phyloP scores from a whole-genome alignment of 2,888 invertebrate species.

The Steromphala cineraria region DNA sequence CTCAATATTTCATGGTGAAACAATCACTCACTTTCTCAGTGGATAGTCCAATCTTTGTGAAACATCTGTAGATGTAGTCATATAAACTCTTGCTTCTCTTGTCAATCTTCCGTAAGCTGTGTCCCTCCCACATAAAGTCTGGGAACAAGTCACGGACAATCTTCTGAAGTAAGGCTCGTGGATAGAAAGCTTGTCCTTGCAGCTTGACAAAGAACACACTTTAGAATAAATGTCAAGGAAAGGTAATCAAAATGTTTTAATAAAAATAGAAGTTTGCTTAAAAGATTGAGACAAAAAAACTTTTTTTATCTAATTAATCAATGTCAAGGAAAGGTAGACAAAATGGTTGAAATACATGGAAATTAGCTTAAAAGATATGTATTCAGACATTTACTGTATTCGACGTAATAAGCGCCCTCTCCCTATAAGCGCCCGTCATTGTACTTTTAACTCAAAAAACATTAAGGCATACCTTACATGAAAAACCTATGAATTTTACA shows the following conservation, averaged over 20 bases:
- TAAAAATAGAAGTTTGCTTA: too few relatives aligned
- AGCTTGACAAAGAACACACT: conserved; percentile 63
- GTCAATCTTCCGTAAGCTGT: conserved; percentile 76
- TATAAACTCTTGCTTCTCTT: conserved; percentile 77
- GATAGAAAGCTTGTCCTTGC: conserved; percentile 83
- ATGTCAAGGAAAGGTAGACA: background rate
- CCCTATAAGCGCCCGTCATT: too few relatives aligned
- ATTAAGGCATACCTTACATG: too few relatives aligned
- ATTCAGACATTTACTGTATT: too few relatives aligned
- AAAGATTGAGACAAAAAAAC: too few relatives aligned
- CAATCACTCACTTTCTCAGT: conserved; percentile 74
- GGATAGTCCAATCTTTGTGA: conserved; percentile 80
- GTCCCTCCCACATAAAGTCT: conserved; percentile 57
- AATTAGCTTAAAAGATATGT: too few relatives aligned
- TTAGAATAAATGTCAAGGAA: background rate
- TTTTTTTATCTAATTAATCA: too few relatives aligned
- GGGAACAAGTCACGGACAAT: conserved; percentile 77
- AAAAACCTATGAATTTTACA: too few relatives aligned
- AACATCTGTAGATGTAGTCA: conserved; percentile 84
- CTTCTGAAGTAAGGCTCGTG: conserved; percentile 84
- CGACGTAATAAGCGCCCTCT: too few relatives aligned
- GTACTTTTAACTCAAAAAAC: too few relatives aligned
- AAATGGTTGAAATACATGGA: conserved; percentile 76
- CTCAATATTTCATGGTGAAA: too few relatives aligned
- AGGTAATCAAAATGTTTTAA: too few relatives aligned